Conservation (phyloP, 2,888 invertebrate species). For the Zaprionus lineosus region DNA sequence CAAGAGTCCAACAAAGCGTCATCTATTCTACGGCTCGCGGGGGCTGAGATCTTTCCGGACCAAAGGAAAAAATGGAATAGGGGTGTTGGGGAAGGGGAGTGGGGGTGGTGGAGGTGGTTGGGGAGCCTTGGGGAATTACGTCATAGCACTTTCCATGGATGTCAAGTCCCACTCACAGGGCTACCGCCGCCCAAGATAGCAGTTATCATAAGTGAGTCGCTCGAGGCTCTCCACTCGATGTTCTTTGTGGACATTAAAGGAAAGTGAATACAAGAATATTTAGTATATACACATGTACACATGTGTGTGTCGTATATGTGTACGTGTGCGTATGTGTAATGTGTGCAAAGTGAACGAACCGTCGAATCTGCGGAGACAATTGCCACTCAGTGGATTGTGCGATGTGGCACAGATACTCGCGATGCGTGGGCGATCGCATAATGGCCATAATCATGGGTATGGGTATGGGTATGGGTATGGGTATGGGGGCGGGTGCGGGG, state of each 20-base stretch:
- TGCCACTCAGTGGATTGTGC: conserved; percentile 26
- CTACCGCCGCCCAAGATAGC: no score
- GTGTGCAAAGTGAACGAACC: background rate
- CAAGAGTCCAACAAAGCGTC: background rate
- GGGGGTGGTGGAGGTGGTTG: no score
- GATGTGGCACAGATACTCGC: conserved; percentile 44
- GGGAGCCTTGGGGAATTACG: no score
- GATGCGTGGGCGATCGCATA: conserved; percentile 51
- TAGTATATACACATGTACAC: background rate
- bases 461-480: conserved; percentile 4
- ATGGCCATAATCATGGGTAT: conserved; percentile 50
- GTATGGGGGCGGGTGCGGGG: background rate
- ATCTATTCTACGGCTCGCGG: background rate
- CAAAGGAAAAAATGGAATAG: no score
- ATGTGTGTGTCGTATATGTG: background rate
- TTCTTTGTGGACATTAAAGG: no score
- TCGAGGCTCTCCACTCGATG: no score
- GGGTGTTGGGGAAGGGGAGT: no score
- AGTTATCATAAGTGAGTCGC: no score
- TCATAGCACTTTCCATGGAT: conserved; percentile 6
- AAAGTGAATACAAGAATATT: no score
- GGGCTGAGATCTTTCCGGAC: no score
- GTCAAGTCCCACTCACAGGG: conserved; percentile 24
- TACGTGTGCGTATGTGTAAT: background rate
- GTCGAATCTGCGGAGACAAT: background rate